phyloP scores from a whole-genome alignment of 2,797 vertebrate genomes.

The Furcifer pardalis region DNA sequence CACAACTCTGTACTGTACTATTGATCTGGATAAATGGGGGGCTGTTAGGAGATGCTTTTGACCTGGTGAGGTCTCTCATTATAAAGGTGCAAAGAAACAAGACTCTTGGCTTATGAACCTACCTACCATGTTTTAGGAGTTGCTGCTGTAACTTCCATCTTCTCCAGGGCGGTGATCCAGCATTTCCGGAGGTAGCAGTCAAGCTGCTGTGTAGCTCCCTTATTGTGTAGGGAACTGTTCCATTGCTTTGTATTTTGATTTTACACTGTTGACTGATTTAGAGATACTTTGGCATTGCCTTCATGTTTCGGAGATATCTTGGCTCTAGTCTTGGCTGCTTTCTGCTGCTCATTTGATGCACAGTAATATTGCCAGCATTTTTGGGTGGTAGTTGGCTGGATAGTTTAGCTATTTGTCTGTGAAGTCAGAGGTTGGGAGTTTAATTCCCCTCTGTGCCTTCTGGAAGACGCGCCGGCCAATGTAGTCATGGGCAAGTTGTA shows the following conservation, averaged over 20 bases:
- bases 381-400: no score
- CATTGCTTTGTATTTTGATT: not conserved
- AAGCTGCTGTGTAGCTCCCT: not conserved
- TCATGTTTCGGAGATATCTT: not conserved
- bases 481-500: no score
- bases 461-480: no score
- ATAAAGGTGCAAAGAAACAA: not conserved
- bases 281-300: not conserved
- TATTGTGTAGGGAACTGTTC: not conserved
- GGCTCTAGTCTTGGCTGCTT: no score
- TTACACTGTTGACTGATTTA: not conserved
- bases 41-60: not conserved
- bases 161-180: not conserved
- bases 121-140: not conserved
- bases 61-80: no score
- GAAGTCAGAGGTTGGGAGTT: no score
- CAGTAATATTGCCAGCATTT: no score
- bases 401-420: no score
- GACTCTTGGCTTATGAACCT: not conserved
- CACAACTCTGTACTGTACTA: no score
- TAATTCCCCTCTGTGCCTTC: no score
- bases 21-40: not conserved
- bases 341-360: not conserved
- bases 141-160: not conserved
- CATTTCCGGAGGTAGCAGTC: not conserved